Conservation (phyloP, 2,113 vertebrate species). For the Nesogale talazaci region DNA sequence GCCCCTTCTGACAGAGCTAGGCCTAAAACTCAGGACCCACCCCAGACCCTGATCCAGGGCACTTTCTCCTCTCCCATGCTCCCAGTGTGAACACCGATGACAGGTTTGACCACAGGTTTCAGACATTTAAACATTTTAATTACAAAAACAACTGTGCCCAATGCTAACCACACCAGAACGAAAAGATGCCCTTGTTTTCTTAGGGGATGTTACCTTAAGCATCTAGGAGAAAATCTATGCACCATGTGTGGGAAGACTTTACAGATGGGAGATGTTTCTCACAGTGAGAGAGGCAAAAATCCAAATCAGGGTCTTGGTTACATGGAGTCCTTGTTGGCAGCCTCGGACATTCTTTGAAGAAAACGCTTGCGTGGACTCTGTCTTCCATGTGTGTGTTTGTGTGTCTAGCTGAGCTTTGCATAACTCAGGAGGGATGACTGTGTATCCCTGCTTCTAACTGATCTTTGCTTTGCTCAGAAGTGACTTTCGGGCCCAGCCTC, state of each 20-base stretch:
- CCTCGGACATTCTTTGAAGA: neutral
- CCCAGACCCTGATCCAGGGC: neutral
- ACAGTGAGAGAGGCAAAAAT: neutral
- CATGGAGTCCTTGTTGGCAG: neutral
- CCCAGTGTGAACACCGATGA: too few species aligned
- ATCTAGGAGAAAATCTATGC: too few species aligned
- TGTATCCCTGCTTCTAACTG: neutral
- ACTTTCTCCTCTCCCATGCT: too few species aligned
- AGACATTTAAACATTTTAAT: neutral
- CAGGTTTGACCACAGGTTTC: neutral
- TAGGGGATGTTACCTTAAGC: neutral
- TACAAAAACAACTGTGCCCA: slow-evolving; percentile 12
- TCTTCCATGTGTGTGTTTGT: neutral
- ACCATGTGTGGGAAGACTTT: neutral
- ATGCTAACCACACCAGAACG: neutral
- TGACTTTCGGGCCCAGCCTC: neutral
- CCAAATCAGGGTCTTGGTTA: neutral
- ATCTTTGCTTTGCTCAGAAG: neutral
- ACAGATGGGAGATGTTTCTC: neutral
- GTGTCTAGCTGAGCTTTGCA: neutral
- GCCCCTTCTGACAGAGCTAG: neutral
- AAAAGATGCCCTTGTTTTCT: neutral
- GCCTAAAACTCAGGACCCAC: neutral
- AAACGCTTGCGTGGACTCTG: neutral
- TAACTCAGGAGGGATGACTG: neutral